Base-by-base conservation (phyloP, 1,140 invertebrate genomes). In the Lethocerus indicus region DNA sequence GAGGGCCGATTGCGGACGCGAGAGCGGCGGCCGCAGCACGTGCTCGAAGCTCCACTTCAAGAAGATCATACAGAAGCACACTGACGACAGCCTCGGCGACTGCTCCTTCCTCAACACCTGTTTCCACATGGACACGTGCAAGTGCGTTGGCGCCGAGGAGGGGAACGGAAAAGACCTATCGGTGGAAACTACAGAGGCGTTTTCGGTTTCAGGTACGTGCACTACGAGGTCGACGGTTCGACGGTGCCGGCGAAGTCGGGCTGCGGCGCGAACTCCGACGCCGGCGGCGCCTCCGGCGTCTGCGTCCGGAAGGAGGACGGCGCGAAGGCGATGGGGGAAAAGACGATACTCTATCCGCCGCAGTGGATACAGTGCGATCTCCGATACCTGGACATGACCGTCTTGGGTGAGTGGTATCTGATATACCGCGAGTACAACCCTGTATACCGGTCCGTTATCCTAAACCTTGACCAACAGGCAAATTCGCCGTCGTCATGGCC, bases 51-150 rank as follows among this genome's bases (percentile, higher is more conserved):
- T 97, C 23, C 93, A 98, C 66, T 98, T 97, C 62, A 87, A 88
- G 60, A 96, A 97, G 71, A 97, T 97, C 50, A 93, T 97, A 54
- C 90, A 96, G 64, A 76, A 79, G 52, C 93, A 97, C 63, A 98
- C 94, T 0, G 94, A 97, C 64, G 92, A 96, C 66, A 78, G 86
- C 0, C 70, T 97, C 5, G 93, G 93, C 0, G 93, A 97, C 63
- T 97, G 93, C 64, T 96, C 91, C 36, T 97, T 97, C 66, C 71
- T 97, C 0, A 97, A 98, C 62, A 98, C 93, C 1, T 97, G 93
- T 64, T 98, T 97, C 62, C 93, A 98, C 62, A 97, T 98, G 92
- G 91, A 96, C 57, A 91, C 86, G 41, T 97, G 93, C 75, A 97
- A 96, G 78, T 83, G 61, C 64, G 67, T 58, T 28, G 26, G 7